Percentiles rank a stretch among this genome's conserved stretches.
Evolutionary conservation across 1,140 invertebrate species (phyloP).

Genomic region (Drosophila pseudoananassae): DNA sequence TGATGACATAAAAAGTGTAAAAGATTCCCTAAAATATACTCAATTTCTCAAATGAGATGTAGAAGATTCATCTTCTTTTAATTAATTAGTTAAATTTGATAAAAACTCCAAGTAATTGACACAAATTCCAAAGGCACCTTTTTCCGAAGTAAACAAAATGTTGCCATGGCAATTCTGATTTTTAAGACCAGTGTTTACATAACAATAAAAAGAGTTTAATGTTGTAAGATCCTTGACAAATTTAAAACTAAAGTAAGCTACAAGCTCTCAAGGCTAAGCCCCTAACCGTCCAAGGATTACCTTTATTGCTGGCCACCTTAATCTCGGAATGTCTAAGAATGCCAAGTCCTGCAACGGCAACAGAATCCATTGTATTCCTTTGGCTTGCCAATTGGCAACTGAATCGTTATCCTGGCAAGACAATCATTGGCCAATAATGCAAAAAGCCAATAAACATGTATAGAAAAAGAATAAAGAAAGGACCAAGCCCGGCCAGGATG

Average conservation of each 20-base stretch:
- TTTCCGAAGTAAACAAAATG: neutral
- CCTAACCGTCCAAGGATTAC: neutral
- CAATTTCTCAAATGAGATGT: no score
- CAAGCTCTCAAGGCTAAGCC: neutral
- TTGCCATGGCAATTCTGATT: neutral
- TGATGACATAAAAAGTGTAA: neutral
- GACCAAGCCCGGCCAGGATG: constrained; percentile 9
- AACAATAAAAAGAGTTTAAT: neutral
- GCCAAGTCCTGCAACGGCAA: neutral
- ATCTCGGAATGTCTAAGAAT: no score
- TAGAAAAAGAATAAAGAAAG: constrained; percentile 1
- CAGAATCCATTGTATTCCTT: constrained; percentile 6
- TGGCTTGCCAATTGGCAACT: constrained; percentile 35
- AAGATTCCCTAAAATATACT: neutral
- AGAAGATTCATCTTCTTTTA: no score
- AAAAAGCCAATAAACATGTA: neutral
- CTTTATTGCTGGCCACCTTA: no score
- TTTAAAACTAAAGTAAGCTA: neutral
- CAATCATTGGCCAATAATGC: constrained; percentile 10
- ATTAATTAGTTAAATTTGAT: no score
- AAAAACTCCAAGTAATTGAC: neutral
- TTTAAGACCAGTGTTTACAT: neutral
- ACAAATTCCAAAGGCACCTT: neutral
- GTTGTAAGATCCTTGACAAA: neutral
- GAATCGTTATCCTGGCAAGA: neutral